These are phyloP conservation scores for Temnothorax ravouxi DNA, from an alignment of 2,888 invertebrate genomes.

Conservation along the genomic window DNA sequence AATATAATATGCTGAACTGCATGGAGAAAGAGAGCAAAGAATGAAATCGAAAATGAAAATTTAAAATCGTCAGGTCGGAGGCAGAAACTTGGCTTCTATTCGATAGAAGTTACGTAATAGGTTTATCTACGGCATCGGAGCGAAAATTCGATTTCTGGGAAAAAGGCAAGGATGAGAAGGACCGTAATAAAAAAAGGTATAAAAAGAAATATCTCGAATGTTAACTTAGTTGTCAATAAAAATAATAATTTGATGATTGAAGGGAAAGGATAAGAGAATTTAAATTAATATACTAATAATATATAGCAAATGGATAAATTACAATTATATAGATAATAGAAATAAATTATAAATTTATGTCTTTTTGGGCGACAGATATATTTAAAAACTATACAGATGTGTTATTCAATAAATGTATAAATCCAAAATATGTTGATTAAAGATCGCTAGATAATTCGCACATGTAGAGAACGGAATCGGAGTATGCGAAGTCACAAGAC, in stretches of 20 bases:
- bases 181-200: neutral
- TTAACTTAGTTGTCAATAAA: neutral
- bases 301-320: neutral
- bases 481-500: neutral
- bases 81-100: constrained; percentile 5
- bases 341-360: neutral
- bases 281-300: neutral
- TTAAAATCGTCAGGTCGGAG: constrained; percentile 28
- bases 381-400: neutral
- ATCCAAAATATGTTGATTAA: constrained; percentile 6
- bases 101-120: constrained; percentile 26
- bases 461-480: neutral
- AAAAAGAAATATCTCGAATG: neutral
- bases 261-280: neutral
- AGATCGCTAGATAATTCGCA: constrained; percentile 5
- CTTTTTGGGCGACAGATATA: neutral
- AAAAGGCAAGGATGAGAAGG: neutral
- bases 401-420: neutral
- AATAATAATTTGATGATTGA: constrained; percentile 5
- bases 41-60: constrained; percentile 58
- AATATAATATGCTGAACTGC: constrained; percentile 39
- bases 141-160: constrained; percentile 17
- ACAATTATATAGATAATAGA: neutral
- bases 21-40: neutral
- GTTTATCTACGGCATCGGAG: constrained; percentile 11